Evolutionary conservation across 2,797 vertebrate species (phyloP).

Genomic region (Setipinna tenuifilis): DNA sequence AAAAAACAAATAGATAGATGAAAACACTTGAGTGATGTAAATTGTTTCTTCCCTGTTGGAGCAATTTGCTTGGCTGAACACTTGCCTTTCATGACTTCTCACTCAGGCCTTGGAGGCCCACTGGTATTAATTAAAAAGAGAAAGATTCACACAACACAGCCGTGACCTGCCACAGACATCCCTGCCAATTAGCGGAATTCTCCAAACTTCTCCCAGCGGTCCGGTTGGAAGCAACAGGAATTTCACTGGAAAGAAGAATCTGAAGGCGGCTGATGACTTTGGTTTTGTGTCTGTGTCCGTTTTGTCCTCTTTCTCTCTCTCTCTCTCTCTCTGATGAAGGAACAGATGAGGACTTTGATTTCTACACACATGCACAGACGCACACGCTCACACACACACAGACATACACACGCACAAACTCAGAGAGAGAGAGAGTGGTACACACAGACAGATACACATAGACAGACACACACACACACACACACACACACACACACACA

Average conservation of each 20-base stretch:
- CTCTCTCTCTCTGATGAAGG: conserved; percentile 14
- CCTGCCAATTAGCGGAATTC: conserved; percentile 59
- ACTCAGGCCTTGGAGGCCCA: conserved; percentile 58
- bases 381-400: neutral
- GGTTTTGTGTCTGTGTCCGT: conserved; percentile 45
- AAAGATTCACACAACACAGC: conserved; percentile 53
- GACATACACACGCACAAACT: neutral
- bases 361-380: neutral
- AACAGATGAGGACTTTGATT: conserved; percentile 15
- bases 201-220: conserved; percentile 41
- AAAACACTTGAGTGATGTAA: conserved; percentile 21
- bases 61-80: conserved; percentile 51
- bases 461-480: too few species aligned
- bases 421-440: too few species aligned
- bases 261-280: conserved; percentile 38
- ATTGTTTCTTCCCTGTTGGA: conserved; percentile 38
- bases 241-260: conserved; percentile 45
- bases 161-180: conserved; percentile 51
- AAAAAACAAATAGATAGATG: neutral
- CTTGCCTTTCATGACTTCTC: conserved; percentile 53
- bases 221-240: conserved; percentile 46
- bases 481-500: too few species aligned
- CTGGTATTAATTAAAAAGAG: conserved; percentile 70
- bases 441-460: too few species aligned
- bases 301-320: conserved; percentile 18